Evolutionary conservation across 1,140 invertebrate genomes (phyloP).

Genomic region (Alviniconcha marisindica): DNA sequence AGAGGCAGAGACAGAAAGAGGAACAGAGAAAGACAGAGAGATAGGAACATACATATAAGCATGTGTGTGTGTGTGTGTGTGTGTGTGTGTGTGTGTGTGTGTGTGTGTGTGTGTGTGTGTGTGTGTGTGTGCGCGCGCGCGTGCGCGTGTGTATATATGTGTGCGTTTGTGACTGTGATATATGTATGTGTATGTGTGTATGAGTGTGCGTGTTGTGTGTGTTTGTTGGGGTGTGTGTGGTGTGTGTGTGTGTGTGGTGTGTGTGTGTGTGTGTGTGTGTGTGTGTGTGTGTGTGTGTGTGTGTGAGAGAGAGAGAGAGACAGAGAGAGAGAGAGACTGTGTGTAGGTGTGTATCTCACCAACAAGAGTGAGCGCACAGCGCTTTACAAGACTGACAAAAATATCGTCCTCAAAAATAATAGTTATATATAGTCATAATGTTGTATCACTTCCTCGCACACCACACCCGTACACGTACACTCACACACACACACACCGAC

Average conservation of each 20-base stretch:
- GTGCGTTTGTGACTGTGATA: neutral
- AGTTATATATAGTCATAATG: neutral
- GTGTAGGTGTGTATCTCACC: no score
- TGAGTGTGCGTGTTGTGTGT: neutral
- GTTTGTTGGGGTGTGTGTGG: neutral
- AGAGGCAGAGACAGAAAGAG: neutral
- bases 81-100: constrained; percentile 15
- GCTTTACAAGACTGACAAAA: neutral
- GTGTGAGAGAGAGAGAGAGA: neutral
- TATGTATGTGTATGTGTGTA: neutral
- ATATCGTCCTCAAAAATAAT: neutral
- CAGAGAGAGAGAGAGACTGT: no score
- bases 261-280: neutral
- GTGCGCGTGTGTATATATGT: neutral
- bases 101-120: constrained; percentile 12
- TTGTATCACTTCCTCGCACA: neutral
- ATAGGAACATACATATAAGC: neutral
- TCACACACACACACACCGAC: neutral
- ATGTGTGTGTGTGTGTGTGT: constrained; percentile 15
- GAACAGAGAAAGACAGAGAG: neutral
- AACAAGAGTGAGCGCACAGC: no score
- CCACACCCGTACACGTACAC: neutral
- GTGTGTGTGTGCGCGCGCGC: neutral
- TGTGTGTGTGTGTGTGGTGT: neutral
- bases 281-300: neutral